phyloP scores from a whole-genome alignment of 2,113 vertebrate species.

The Dicentrarchus labrax region DNA sequence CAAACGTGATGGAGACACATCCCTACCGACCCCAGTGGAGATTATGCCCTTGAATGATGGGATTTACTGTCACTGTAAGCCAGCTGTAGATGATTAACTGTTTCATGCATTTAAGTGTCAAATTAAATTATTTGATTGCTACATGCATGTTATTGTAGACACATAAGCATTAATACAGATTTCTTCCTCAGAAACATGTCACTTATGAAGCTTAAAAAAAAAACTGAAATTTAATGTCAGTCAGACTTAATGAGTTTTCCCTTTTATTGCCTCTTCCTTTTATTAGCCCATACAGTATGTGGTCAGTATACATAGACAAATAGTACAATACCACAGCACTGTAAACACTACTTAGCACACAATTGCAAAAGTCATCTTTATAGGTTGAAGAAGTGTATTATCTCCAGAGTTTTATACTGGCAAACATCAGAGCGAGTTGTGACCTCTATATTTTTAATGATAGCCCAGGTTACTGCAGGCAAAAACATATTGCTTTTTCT shows the following conservation, averaged over 20 bases:
- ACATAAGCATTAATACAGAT: neutral
- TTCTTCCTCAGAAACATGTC: too few relatives aligned
- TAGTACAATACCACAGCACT: neutral
- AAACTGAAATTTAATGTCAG: neutral
- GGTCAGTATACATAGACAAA: neutral
- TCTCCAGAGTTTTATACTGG: neutral
- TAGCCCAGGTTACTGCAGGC: conserved; percentile 10
- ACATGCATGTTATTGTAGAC: too few relatives aligned
- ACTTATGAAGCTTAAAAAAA: too few relatives aligned
- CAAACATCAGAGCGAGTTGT: conserved; percentile 26
- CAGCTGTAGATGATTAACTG: too few relatives aligned
- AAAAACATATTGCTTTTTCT: conserved; percentile 22
- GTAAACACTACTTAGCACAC: neutral
- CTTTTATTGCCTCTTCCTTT: neutral
- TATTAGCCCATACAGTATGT: neutral
- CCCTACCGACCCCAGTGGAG: too few relatives aligned
- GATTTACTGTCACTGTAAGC: too few relatives aligned
- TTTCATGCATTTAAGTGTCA: too few relatives aligned
- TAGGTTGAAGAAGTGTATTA: neutral
- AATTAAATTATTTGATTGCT: too few relatives aligned
- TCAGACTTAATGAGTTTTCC: neutral
- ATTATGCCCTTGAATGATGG: too few relatives aligned
- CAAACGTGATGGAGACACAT: too few relatives aligned
- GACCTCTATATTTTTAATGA: conserved; percentile 17
- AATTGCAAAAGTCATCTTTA: neutral